A percentile compares a stretch with the other conserved stretches of the same genome.
Conservation (phyloP, 2,888 invertebrate genomes). For the Deilephila elpenor region DNA sequence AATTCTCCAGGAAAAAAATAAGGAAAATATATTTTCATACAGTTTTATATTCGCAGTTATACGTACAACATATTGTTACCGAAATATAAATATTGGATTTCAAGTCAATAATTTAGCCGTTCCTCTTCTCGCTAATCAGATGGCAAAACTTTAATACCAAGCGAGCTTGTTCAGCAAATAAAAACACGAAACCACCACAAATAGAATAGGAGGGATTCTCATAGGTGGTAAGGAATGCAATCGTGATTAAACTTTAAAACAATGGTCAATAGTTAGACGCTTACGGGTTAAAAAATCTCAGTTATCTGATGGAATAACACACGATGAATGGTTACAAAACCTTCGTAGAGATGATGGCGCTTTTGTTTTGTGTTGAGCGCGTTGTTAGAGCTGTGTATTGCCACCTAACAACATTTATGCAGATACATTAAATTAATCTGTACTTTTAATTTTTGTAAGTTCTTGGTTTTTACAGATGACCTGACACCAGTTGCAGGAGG, state of each 20-base stretch:
- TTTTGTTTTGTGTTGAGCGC: constrained; percentile 47
- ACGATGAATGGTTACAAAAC: constrained; percentile 43
- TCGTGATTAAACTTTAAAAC: constrained; percentile 55
- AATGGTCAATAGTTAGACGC: constrained; percentile 54
- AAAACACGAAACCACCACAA: constrained; percentile 25
- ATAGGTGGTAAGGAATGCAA: constrained; percentile 46
- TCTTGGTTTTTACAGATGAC: too few species aligned
- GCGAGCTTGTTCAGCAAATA: neutral
- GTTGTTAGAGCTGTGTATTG: constrained; percentile 38
- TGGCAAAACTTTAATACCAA: neutral
- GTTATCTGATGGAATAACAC: constrained; percentile 53
- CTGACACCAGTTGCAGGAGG: too few species aligned
- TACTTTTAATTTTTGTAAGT: too few species aligned
- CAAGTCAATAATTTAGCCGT: neutral
- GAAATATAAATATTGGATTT: neutral
- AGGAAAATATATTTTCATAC: neutral
- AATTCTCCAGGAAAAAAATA: neutral
- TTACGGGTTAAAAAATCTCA: constrained; percentile 47
- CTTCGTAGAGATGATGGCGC: constrained; percentile 37
- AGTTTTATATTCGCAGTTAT: neutral
- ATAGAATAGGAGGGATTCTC: constrained; percentile 16
- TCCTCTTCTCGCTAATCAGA: neutral
- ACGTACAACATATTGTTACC: neutral
- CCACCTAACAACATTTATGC: neutral
- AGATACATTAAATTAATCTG: too few species aligned